Percentiles rank a stretch among this genome's conserved stretches.
Conservation (phyloP, 2,888 invertebrate genomes). For the Macropis europaea region DNA sequence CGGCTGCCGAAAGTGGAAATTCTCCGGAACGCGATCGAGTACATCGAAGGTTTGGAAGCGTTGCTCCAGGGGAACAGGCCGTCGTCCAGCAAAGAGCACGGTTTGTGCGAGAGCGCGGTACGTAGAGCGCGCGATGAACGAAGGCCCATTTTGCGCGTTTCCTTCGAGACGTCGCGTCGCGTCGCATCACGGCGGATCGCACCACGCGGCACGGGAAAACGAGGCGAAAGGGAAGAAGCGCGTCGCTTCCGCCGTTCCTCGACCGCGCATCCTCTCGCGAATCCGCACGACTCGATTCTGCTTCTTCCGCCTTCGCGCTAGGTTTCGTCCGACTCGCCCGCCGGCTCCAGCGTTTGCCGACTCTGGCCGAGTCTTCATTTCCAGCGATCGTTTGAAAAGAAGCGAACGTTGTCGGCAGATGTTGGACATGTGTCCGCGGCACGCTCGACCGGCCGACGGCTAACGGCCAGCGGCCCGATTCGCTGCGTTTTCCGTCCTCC, state of each 20-base stretch:
- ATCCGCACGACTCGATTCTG: no score
- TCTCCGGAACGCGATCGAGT: conserved; percentile 97
- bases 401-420: conserved; percentile 55
- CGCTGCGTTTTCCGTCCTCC: no score
- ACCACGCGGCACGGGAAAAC: no score
- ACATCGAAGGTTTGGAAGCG: conserved; percentile 95
- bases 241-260: no score
- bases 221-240: no score
- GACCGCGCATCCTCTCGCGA: no score
- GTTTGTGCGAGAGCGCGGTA: conserved; percentile 49
- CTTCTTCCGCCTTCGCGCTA: no score
- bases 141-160: no score
- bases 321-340: not conserved
- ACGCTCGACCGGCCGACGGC: conserved; percentile 35
- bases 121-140: no score
- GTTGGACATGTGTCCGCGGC: conserved; percentile 64
- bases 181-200: no score
- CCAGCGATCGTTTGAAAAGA: not conserved
- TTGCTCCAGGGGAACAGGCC: conserved; percentile 85
- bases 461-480: no score
- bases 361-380: not conserved
- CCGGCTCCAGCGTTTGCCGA: not conserved
- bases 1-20: conserved; percentile 98
- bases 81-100: conserved; percentile 63
- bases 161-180: no score